A percentile compares a stretch with the other conserved stretches of the same genome.
phyloP scores from a whole-genome alignment of 2,797 vertebrate genomes.

The Cossypha polioptera region DNA sequence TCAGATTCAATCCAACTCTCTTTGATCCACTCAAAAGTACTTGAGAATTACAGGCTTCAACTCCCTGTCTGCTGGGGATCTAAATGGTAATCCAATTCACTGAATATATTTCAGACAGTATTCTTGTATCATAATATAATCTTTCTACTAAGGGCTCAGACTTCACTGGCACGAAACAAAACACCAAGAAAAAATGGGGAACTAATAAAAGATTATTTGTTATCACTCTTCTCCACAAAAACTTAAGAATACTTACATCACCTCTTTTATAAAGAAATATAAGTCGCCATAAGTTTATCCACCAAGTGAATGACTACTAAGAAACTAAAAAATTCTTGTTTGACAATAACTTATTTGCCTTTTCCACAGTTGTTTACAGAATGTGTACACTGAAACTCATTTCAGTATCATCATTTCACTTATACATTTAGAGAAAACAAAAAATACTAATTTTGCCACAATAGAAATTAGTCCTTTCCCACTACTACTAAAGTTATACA shows the following conservation, averaged over 20 bases:
- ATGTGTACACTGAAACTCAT: background rate
- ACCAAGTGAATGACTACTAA: background rate
- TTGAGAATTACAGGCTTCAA: background rate
- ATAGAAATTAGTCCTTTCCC: background rate
- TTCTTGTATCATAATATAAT: background rate
- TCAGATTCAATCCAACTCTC: background rate
- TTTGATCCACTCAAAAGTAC: background rate
- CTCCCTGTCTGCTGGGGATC: background rate
- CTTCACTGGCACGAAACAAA: background rate
- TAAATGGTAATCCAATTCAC: background rate
- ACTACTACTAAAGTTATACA: background rate
- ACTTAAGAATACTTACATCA: background rate
- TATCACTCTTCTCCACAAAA: background rate
- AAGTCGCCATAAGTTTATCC: background rate
- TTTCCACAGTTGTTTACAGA: background rate
- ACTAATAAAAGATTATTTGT: background rate
- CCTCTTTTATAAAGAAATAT: background rate
- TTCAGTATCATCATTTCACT: background rate
- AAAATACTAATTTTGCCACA: background rate
- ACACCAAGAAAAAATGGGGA: background rate
- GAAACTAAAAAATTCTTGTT: background rate
- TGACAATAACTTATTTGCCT: background rate
- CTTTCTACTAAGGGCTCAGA: background rate
- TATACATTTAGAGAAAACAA: background rate
- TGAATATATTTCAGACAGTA: background rate